Evolutionary conservation across 2,797 vertebrate species (phyloP).

Genomic region (Oceanodroma leucorhoa): DNA sequence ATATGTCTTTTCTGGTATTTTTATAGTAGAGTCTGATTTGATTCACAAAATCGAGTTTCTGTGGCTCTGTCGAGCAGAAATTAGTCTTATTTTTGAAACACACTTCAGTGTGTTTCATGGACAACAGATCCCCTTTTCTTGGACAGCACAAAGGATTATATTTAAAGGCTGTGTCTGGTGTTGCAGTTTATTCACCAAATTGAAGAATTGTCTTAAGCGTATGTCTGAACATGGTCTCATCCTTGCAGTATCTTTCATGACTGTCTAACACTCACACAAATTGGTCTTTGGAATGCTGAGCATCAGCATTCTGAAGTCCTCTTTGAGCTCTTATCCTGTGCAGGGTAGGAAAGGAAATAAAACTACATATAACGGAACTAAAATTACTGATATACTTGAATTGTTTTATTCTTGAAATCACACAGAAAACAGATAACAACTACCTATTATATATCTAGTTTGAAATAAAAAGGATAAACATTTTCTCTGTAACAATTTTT

Average conservation of each 20-base stretch:
- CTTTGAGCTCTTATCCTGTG: not conserved
- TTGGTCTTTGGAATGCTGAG: not conserved
- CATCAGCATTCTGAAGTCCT: not conserved
- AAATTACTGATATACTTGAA: not conserved
- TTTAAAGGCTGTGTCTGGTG: not conserved
- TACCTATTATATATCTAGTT: not conserved
- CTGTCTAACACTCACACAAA: not conserved
- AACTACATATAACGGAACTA: not conserved
- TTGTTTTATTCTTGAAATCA: not conserved
- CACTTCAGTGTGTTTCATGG: not conserved
- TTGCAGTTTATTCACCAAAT: not conserved
- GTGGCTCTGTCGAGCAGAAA: not conserved
- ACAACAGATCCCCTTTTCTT: not conserved
- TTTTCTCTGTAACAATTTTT: not conserved
- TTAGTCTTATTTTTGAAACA: not conserved
- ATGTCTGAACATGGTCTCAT: not conserved
- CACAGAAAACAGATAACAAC: not conserved
- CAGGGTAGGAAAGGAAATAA: not conserved
- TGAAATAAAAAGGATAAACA: not conserved
- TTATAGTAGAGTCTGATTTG: not conserved
- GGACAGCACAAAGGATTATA: not conserved
- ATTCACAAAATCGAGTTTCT: not conserved
- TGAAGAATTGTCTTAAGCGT: not conserved
- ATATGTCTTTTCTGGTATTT: not conserved
- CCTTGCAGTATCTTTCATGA: not conserved